Evolutionary conservation across 2,888 invertebrate genomes (phyloP), one percentile per base, ranked within the genome.

Genomic region (Byasa hedistus): DNA sequence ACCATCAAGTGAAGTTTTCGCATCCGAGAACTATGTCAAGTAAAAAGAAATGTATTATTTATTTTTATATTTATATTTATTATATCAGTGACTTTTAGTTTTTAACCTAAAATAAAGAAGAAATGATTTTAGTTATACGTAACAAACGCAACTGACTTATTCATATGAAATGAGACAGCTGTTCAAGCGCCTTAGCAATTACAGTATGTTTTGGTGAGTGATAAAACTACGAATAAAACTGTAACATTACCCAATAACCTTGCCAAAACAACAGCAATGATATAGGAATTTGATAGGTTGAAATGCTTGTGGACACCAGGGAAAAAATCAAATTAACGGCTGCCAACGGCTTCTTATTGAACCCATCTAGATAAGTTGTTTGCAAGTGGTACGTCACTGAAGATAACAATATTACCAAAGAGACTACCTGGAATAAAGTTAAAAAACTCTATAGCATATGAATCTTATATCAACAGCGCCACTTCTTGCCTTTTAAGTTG

Each of bases 231-330:
- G 15, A n/a, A 48, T n/a, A 54, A 22, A 54, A 54, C 0, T 12
- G 19, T 22, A 54, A 60, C n/a, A 23, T 67, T 66, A 82, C 83
- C 73, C 68, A 70, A 4, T 69, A 44, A 57, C 71, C 71, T 68
- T 81, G 82, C 76, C 75, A 79, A 19, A 84, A 68, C 36, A 89
- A 66, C 17, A 84, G 59, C 12, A 72, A 23, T 0, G 85, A 80
- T 65, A 88, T 76, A 1, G 77, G 4, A 2, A 85, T 74, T 71
- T 87, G 83, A 63, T 87, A 88, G 7, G 73, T 1, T 0, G 85
- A 82, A 8, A 84, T 67, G 23, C 76, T 73, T 10, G 71, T 68
- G 1, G 76, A 69, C 22, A 81, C 80, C 3, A 87, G 68, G 0
- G 77, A 73, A 24, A 83, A 79, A 4, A 88, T 67, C 23, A 84